Conservation (phyloP, 2,113 vertebrate species). For the Seriola rivoliana region DNA sequence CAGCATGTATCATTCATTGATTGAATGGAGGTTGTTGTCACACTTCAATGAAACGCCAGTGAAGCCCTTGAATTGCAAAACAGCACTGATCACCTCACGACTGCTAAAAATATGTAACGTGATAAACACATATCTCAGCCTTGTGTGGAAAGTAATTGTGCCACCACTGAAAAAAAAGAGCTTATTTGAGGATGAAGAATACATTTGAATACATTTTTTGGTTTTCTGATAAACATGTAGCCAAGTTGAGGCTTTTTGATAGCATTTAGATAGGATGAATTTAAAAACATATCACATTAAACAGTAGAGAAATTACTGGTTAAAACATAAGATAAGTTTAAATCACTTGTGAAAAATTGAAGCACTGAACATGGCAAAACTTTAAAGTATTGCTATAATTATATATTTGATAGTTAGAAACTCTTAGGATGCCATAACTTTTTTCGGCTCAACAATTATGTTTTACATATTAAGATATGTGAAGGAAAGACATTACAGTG, state of each 20-base stretch:
- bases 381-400: not conserved
- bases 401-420: not conserved
- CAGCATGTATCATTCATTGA: slow-evolving; percentile 27
- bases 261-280: not conserved
- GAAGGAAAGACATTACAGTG: not conserved
- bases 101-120: slow-evolving; percentile 60
- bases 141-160: slow-evolving; percentile 4
- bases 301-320: not conserved
- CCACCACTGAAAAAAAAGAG: not conserved
- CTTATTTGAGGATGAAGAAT: not conserved
- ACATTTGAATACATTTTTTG: not conserved
- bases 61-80: slow-evolving; percentile 64
- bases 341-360: not conserved
- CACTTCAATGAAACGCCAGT: slow-evolving; percentile 44
- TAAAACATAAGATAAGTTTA: not conserved
- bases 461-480: slow-evolving; percentile 3
- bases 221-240: not conserved
- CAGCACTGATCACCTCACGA: slow-evolving; percentile 54
- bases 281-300: not conserved
- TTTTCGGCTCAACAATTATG: not conserved
- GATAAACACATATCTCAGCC: slow-evolving; percentile 48
- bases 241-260: not conserved
- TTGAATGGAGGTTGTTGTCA: slow-evolving; percentile 44
- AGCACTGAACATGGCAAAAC: not conserved
- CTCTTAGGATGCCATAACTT: not conserved